Evolutionary conservation across 1,140 invertebrate species (phyloP).

Genomic region (Acromyrmex heyeri): DNA sequence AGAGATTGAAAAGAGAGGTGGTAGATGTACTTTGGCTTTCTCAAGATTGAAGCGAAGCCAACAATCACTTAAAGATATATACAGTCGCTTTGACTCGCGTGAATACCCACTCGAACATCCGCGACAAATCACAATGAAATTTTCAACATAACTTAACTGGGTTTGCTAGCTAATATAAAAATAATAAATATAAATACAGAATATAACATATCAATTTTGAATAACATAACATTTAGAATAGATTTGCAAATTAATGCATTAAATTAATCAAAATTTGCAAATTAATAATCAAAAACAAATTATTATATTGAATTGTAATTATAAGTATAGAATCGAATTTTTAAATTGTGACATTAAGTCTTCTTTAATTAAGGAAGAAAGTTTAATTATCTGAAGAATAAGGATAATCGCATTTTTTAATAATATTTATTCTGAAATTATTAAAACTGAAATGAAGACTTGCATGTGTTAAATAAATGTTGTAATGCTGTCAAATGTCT

Average conservation of each 20-base stretch:
- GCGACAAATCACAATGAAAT: neutral
- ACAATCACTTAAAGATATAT: conserved; percentile 48
- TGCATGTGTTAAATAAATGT: neutral
- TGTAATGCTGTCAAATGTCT: neutral
- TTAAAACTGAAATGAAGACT: neutral
- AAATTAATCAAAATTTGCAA: neutral
- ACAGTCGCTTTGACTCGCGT: neutral
- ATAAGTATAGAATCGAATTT: neutral
- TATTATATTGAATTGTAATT: neutral
- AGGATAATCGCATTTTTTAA: neutral
- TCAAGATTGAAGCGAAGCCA: conserved; percentile 33
- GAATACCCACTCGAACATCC: conserved; percentile 16
- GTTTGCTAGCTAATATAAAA: neutral
- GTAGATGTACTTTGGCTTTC: conserved; percentile 4
- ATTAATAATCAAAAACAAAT: neutral
- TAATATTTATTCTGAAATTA: neutral
- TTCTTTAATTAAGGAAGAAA: neutral
- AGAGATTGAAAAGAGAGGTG: conserved; percentile 15
- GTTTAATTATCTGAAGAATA: neutral
- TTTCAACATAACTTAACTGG: neutral
- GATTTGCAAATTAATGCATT: neutral
- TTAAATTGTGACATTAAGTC: neutral
- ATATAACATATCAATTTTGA: neutral
- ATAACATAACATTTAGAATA: no score
- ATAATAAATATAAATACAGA: neutral